Evolutionary conservation across 2,888 invertebrate genomes (phyloP).

Genomic region (Schizotus pectinicornis): DNA sequence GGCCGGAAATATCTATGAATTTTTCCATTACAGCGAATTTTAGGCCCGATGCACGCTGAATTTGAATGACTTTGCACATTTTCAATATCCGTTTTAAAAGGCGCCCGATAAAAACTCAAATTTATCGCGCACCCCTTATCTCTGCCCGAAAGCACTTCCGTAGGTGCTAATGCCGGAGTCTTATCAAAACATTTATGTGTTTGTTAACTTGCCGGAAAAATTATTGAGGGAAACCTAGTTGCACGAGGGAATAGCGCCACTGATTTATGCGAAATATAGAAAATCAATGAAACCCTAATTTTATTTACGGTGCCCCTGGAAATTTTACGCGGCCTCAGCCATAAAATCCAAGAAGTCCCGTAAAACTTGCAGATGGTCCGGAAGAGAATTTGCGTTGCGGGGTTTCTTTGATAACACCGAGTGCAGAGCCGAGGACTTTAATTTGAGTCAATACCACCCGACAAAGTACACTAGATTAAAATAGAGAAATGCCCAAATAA

Average conservation of each 20-base stretch:
- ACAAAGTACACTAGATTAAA: conserved; percentile 42
- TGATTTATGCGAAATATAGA: neutral
- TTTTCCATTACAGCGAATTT: conserved; percentile 45
- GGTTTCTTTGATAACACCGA: conserved; percentile 34
- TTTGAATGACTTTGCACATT: conserved; percentile 45
- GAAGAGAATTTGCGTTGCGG: conserved; percentile 18
- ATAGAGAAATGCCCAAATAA: conserved; percentile 44
- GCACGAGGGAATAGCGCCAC: too few relatives aligned
- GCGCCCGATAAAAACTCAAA: conserved; percentile 32
- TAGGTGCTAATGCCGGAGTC: neutral
- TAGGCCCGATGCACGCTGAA: conserved; percentile 40
- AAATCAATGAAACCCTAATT: conserved; percentile 16
- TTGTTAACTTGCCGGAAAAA: too few relatives aligned
- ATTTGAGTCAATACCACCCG: conserved; percentile 41
- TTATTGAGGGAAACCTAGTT: too few relatives aligned
- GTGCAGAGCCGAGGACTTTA: conserved; percentile 34
- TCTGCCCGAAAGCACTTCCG: neutral
- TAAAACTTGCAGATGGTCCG: conserved; percentile 26
- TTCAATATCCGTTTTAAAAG: conserved; percentile 41
- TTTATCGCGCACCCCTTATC: conserved; percentile 27
- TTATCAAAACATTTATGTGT: neutral
- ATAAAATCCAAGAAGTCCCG: conserved; percentile 25
- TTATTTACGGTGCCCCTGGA: conserved; percentile 16
- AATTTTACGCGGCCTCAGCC: conserved; percentile 21
- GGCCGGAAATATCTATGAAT: conserved; percentile 40